Evolutionary conservation across 1,140 invertebrate genomes (phyloP), one percentile per base, ranked within the genome.

Genomic region (Pseudomyrmex concolor): DNA sequence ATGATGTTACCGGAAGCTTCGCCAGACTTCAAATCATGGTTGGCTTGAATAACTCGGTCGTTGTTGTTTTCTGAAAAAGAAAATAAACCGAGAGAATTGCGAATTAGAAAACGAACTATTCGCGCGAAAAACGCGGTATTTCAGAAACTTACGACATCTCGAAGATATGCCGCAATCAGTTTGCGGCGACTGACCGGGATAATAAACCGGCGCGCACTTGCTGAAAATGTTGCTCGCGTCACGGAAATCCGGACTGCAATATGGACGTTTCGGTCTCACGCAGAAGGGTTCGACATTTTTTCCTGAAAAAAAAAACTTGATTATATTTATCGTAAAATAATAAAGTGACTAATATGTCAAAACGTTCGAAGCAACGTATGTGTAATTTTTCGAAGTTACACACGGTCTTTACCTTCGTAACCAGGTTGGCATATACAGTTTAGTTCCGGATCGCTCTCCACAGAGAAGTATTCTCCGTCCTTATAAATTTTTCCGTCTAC

Each of bases 251-350:
- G 84, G 85, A 48, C 51, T 25, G 55, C 92, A 93, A 25, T 73
- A 64, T 1, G 59, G 0, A 43, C 4, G 71, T 8, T 84, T 84
- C 2, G 48, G 74, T 10, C 62, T 80, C 57, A 19, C 62, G 25
- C 92, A 93, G 70, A 90, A 93, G 0, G 91, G 92, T 45, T 83
- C 88, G 8, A 91, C 19, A n/a, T 93, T 89, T 72, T 92, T 17
- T 1, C 91, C 92, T 92, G 60, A 78, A 86, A 68, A 5, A 10
- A 54, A 7, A 25, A 57, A 17, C 19, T 0, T 57, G 45, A 25
- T 60, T 73, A 25, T 73, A 48, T 12, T 48, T 25, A 10, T 48
- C 25, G 13, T 43, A 15, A n/a, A 59, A n/a, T 10, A 25, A 3
- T 59, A 17, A 34, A 34, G 34, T 34, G 5, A 7, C 5, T 7